phyloP scores from a whole-genome alignment of 2,888 invertebrate genomes.

The Pseudeuparius sepicola region DNA sequence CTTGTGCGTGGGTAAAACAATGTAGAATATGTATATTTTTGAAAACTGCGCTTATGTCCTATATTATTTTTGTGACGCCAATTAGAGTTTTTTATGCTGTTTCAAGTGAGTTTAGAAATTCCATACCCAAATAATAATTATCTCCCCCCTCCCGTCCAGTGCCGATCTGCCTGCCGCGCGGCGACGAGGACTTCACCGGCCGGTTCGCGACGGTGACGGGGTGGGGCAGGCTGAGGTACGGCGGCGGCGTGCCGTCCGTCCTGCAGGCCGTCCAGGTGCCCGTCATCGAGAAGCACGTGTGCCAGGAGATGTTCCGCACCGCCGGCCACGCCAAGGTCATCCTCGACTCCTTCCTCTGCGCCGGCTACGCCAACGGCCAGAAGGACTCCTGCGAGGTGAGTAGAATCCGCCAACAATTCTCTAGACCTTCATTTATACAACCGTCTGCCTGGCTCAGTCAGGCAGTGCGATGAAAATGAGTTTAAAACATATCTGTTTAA shows the following conservation, averaged over 20 bases:
- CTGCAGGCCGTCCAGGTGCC: conserved; percentile 89
- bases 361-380: conserved; percentile 85
- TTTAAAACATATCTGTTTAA: too few relatives aligned
- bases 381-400: conserved; percentile 88
- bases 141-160: neutral
- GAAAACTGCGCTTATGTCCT: too few relatives aligned
- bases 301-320: conserved; percentile 89
- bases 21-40: too few relatives aligned
- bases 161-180: conserved; percentile 82
- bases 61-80: too few relatives aligned
- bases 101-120: conserved; percentile 1
- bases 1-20: too few relatives aligned
- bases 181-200: conserved; percentile 71
- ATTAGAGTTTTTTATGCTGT: too few relatives aligned
- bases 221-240: conserved; percentile 86
- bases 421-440: too few relatives aligned
- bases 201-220: conserved; percentile 84
- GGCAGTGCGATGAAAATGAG: neutral
- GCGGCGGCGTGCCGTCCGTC: conserved; percentile 81
- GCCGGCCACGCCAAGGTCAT: conserved; percentile 84
- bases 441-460: too few relatives aligned
- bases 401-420: too few relatives aligned
- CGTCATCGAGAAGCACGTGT: conserved; percentile 81
- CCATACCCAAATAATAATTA: neutral
- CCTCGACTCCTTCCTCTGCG: conserved; percentile 78